Evolutionary conservation across 2,888 invertebrate species (phyloP), one percentile per base, ranked within the genome.

Genomic region (Thymelicus acteon): DNA sequence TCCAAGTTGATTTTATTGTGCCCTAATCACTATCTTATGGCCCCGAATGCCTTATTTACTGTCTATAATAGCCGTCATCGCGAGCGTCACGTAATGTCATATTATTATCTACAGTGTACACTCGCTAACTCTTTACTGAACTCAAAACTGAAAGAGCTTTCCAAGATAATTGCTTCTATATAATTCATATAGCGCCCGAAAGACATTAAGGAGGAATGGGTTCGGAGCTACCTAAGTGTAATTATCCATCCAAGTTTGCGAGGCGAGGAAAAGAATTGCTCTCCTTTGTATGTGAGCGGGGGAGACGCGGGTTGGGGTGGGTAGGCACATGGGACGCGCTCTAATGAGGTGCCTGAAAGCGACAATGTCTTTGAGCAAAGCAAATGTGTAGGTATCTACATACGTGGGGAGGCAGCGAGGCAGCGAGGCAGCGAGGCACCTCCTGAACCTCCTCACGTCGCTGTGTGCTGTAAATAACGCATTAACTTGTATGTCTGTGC

Each of bases 281-380:
- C 85, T 83, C 81, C 84, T 84, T 85, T 83, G 80, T 84, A 82
- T 82, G 85, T 85, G 83, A 77, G 86, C 74, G 54, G 74, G 77
- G 78, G 73, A 72, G 75, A 64, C 73, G 75, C 76, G 76, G 76
- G 31, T 37, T 77, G 82, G 81, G 81, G 75, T 78, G 85, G 86
- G 89, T 89, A 90, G 91, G 90, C 92, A 91, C 92, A 91, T 92
- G 92, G 92, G 92, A 92, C 92, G 90, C 90, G 88, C 93, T 92
- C 92, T 93, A 93, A 93, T 93, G 93, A 93, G 92, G 93, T 93
- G 93, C 92, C 93, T 93, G 92, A 93, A 93, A 93, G 93, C 92
- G 93, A 93, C 93, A 93, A 93, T 93, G 93, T 93, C 93, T 92
- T 92, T 92, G 91, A 92, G 91, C 89, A 90, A 91, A 92, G 91